These are phyloP conservation scores for Nesogale talazaci DNA, from an alignment of 2,113 vertebrate species.

Conservation along the genomic window DNA sequence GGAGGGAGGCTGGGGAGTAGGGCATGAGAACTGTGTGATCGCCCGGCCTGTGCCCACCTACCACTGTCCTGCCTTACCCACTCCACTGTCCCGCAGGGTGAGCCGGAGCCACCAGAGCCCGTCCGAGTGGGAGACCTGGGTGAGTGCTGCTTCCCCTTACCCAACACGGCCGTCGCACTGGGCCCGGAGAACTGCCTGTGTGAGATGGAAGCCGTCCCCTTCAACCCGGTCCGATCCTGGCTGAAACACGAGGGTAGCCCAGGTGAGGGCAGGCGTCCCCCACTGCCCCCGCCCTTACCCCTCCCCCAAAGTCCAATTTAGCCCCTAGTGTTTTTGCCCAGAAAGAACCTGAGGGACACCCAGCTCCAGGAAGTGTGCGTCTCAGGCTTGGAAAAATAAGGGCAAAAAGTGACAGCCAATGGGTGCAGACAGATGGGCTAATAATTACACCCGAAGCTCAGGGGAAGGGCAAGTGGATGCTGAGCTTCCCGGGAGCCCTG, in stretches of 20 bases:
- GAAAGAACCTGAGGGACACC: neutral
- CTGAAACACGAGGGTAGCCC: conserved; percentile 84
- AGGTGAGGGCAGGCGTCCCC: conserved; percentile 79
- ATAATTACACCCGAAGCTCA: neutral
- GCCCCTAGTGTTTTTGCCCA: neutral
- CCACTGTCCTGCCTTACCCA: neutral
- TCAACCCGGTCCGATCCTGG: conserved; percentile 86
- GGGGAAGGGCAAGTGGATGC: neutral
- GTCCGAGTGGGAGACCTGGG: conserved; percentile 65
- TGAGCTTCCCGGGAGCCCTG: conserved; percentile 29
- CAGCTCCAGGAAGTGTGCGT: neutral
- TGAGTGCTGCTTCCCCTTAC: conserved; percentile 83
- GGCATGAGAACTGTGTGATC: too few relatives aligned
- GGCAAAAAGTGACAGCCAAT: neutral
- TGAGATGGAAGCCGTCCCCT: conserved; percentile 84
- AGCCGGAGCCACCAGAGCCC: conserved; percentile 77
- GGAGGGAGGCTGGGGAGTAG: neutral
- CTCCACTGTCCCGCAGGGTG: conserved; percentile 74
- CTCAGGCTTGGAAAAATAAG: neutral
- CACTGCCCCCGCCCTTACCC: neutral
- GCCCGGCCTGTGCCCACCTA: neutral
- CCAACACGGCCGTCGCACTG: conserved; percentile 69
- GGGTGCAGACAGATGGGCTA: neutral
- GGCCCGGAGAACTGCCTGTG: conserved; percentile 81
- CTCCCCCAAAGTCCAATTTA: neutral